Percentiles rank a stretch among this genome's conserved stretches.
Evolutionary conservation across 2,797 vertebrate genomes (phyloP).

Genomic region (Danionella dracula): DNA sequence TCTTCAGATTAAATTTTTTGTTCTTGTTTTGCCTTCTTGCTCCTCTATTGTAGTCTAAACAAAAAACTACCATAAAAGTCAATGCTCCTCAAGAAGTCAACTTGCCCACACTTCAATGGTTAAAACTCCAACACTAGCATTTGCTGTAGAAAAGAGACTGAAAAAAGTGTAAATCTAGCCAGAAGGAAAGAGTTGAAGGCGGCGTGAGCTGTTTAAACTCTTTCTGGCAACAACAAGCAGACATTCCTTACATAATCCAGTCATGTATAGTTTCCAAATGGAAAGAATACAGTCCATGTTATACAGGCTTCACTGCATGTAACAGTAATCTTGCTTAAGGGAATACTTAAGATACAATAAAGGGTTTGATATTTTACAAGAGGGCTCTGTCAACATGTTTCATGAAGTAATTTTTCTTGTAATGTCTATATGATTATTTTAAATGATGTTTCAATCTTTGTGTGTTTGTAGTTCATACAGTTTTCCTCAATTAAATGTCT

Average conservation of each 20-base stretch:
- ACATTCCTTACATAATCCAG: conserved; percentile 61
- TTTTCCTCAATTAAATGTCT: no score
- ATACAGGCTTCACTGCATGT: conserved; percentile 26
- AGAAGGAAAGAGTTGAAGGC: conserved; percentile 49
- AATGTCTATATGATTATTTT: no score
- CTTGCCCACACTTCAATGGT: conserved; percentile 52
- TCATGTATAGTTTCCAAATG: conserved; percentile 56
- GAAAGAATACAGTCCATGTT: conserved; percentile 55
- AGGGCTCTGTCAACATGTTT: no score
- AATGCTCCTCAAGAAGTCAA: conserved; percentile 35
- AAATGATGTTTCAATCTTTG: no score
- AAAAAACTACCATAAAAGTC: conserved; percentile 43
- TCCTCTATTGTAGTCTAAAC: conserved; percentile 46
- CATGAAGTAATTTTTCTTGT: no score
- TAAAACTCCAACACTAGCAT: conserved; percentile 48
- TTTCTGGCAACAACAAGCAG: conserved; percentile 53
- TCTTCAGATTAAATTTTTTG: conserved; percentile 23
- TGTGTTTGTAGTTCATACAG: no score
- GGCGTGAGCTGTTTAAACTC: conserved; percentile 45
- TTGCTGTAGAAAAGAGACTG: conserved; percentile 36
- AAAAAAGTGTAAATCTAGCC: conserved; percentile 55
- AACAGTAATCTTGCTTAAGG: neutral
- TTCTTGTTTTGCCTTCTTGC: conserved; percentile 29
- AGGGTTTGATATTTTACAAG: no score
- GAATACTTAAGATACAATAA: no score